A percentile compares a stretch with the other conserved stretches of the same genome.
These are phyloP conservation scores for Gambusia holbrooki DNA, from an alignment of 2,113 vertebrate species.

Conservation along the genomic window DNA sequence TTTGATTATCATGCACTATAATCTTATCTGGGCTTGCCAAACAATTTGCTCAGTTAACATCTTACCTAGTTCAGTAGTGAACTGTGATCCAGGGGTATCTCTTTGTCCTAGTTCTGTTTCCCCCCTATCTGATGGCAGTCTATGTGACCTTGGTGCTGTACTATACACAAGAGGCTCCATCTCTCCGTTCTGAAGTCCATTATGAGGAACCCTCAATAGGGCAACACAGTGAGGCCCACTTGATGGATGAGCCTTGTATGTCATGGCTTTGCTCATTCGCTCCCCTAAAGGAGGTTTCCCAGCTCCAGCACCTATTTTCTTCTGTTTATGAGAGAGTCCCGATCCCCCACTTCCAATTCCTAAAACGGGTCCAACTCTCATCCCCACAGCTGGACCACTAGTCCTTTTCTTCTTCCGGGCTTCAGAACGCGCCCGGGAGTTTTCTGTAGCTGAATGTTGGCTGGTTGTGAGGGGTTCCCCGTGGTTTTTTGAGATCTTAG, in stretches of 20 bases:
- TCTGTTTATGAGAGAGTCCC: slow-evolving; percentile 80
- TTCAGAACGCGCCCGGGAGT: slow-evolving; percentile 81
- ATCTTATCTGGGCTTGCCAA: neutral
- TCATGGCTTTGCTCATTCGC: slow-evolving; percentile 86
- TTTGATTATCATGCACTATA: neutral
- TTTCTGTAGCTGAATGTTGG: slow-evolving; percentile 77
- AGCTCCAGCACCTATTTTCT: slow-evolving; percentile 70
- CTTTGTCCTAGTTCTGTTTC: slow-evolving; percentile 78
- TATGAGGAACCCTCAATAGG: slow-evolving; percentile 85
- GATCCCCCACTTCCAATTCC: slow-evolving; percentile 48
- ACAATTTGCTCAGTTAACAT: neutral
- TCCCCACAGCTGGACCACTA: slow-evolving; percentile 70
- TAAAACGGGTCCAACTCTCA: slow-evolving; percentile 50
- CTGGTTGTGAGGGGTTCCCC: slow-evolving; percentile 76
- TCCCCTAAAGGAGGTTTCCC: slow-evolving; percentile 83
- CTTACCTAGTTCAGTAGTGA: slow-evolving; percentile 88
- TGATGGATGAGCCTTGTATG: slow-evolving; percentile 87
- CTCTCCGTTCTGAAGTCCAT: slow-evolving; percentile 90
- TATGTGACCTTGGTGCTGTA: slow-evolving; percentile 82
- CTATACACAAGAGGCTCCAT: slow-evolving; percentile 85
- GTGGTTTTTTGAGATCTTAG: slow-evolving; percentile 82
- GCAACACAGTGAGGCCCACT: slow-evolving; percentile 89
- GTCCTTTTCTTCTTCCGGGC: slow-evolving; percentile 88
- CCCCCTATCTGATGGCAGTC: slow-evolving; percentile 74
- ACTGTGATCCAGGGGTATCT: slow-evolving; percentile 78